Evolutionary conservation across 2,888 invertebrate genomes (phyloP).

Genomic region (Athripsodes cinereus): DNA sequence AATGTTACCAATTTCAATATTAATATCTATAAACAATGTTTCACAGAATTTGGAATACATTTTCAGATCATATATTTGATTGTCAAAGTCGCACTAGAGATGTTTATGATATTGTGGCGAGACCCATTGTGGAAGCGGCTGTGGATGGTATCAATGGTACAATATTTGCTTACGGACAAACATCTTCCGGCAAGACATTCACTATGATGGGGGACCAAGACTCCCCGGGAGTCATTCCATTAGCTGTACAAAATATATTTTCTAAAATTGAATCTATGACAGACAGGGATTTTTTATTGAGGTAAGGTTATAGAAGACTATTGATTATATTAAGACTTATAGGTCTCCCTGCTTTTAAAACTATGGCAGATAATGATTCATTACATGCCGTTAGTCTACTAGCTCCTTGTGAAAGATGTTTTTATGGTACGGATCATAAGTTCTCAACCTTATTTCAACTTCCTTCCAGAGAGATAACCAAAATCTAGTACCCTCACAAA

Average conservation of each 20-base stretch:
- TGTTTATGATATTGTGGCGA: conserved; percentile 62
- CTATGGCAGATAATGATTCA: too few species aligned
- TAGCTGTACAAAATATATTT: conserved; percentile 67
- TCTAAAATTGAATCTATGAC: conserved; percentile 54
- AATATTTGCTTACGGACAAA: conserved; percentile 88
- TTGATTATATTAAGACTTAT: background rate
- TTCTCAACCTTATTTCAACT: too few species aligned
- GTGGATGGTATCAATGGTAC: conserved; percentile 78
- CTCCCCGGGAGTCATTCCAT: conserved; percentile 69
- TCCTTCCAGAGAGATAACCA: too few species aligned
- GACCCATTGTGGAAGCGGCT: conserved; percentile 65
- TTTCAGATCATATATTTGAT: conserved; percentile 70
- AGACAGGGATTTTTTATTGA: conserved; percentile 68
- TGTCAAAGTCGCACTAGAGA: conserved; percentile 50
- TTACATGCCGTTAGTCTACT: too few species aligned
- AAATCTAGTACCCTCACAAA: too few species aligned
- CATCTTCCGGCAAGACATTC: conserved; percentile 82
- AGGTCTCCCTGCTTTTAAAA: too few species aligned
- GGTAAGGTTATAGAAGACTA: conserved; percentile 36
- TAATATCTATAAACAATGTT: too few species aligned
- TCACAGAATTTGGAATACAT: too few species aligned
- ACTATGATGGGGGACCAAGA: conserved; percentile 70
- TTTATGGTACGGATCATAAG: too few species aligned
- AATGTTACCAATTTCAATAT: too few species aligned
- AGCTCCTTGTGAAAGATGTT: too few species aligned